These are phyloP conservation scores for Leucozona laternaria DNA, from an alignment of 2,888 invertebrate species.

Conservation along the genomic window DNA sequence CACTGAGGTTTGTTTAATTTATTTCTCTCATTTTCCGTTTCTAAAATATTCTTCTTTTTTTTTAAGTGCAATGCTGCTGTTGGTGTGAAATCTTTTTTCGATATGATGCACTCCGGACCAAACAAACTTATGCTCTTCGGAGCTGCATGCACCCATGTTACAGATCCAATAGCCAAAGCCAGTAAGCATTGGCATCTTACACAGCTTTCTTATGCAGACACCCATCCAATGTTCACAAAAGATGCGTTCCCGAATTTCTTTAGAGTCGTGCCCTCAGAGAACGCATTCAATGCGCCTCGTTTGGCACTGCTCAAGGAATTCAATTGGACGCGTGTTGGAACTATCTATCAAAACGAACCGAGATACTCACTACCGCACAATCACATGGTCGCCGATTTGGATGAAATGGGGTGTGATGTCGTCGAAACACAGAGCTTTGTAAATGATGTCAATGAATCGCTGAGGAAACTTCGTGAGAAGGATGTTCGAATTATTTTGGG, in stretches of 20 bases:
- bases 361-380: constrained; percentile 96
- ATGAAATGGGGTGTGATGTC: constrained; percentile 91
- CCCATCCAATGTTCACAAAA: constrained; percentile 97
- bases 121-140: constrained; percentile 98
- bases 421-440: constrained; percentile 96
- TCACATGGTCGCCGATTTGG: constrained; percentile 93
- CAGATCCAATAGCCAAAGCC: constrained; percentile 98
- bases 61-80: constrained; percentile 98
- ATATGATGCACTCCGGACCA: constrained; percentile 97
- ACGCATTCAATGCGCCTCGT: constrained; percentile 96
- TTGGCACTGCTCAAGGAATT: constrained; percentile 94
- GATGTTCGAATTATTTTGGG: constrained; percentile 98
- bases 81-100: constrained; percentile 97
- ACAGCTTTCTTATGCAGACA: constrained; percentile 98
- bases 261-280: constrained; percentile 97
- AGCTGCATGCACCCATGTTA: constrained; percentile 97
- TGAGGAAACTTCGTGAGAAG: constrained; percentile 93
- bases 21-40: background rate
- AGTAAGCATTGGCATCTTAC: constrained; percentile 98
- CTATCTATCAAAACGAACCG: constrained; percentile 98
- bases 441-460: constrained; percentile 91
- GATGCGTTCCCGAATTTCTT: constrained; percentile 98
- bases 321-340: constrained; percentile 99
- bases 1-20: constrained; percentile 89
- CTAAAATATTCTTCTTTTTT: constrained; percentile 74